Evolutionary conservation across 2,888 invertebrate genomes (phyloP), one percentile per base, ranked within the genome.

Genomic region (Dimorphilus gyrociliatus): DNA sequence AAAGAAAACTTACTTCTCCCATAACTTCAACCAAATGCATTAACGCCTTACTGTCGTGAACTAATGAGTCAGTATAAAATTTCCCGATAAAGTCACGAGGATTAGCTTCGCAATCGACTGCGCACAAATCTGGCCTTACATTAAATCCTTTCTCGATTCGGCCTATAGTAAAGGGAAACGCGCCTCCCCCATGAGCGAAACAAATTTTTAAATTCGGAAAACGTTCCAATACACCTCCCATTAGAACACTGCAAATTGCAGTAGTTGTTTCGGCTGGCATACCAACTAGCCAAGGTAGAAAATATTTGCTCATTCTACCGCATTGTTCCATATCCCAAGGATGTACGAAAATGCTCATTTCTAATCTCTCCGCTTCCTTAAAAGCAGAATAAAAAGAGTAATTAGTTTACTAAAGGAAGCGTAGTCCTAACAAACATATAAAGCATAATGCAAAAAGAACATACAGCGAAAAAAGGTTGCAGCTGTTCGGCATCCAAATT

Each of bases 281-380:
- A 65, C 67, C 69, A 3, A 70, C 67, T 6, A 70, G 60, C 69
- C 70, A 70, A 1, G 69, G 69, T 39, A 70, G 41, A 69, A 69
- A 70, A 47, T 67, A 69, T 36, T 69, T 67, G 23, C 48, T 43
- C 51, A 66, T 60, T 25, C 69, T 53, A 2, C 65, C 67, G 3
- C 54, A 60, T 46, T 54, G 51, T 30, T 55, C 53, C 70, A 70
- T 70, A 47, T 70, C 70, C 70, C 70, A 71, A 2, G 70, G 70
- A 47, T 70, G 70, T 2, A 71, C 64, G 50, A 71, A 70, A n/a
- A 70, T 46, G 2, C 63, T 47, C 26, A 62, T 56, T 29, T 55
- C 48, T 21, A 66, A 47, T 27, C 67, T 60, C 41, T 68, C 63
- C 7, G 67, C 67, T 16, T 64, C 62, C 67, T 68, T 37, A 1